Conservation (phyloP, 1,140 invertebrate species). For the Eupristina koningsbergeri region DNA sequence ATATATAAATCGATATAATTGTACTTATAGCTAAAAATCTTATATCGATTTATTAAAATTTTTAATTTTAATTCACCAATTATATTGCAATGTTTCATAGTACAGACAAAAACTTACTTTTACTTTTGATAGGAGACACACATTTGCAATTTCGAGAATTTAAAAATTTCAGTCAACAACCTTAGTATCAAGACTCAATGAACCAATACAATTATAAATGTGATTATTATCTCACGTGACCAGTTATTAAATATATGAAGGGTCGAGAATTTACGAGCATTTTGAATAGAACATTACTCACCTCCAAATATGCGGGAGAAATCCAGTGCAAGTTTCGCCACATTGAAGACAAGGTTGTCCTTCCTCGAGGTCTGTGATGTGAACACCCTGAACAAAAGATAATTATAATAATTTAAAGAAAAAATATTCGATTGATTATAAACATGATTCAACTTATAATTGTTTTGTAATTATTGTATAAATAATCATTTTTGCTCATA, state of each 20-base stretch:
- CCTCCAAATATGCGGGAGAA: slow-evolving; percentile 88
- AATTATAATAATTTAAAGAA: not conserved
- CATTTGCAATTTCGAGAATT: too few species aligned
- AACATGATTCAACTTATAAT: too few species aligned
- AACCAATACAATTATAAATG: not conserved
- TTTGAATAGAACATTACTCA: slow-evolving; percentile 69
- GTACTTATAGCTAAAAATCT: too few species aligned
- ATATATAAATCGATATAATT: too few species aligned
- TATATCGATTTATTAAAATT: too few species aligned
- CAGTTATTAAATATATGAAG: not conserved
- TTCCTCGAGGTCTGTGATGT: slow-evolving; percentile 87
- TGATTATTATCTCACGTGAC: not conserved
- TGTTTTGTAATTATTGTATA: too few species aligned
- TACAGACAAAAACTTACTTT: too few species aligned
- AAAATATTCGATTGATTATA: too few species aligned
- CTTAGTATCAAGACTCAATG: not conserved
- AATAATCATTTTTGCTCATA: too few species aligned
- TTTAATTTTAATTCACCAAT: too few species aligned
- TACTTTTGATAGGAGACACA: too few species aligned
- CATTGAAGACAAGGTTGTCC: slow-evolving; percentile 88
- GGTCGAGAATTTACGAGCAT: not conserved
- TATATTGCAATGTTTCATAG: too few species aligned
- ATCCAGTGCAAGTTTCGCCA: slow-evolving; percentile 85
- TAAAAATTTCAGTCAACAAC: not conserved
- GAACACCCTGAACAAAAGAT: slow-evolving; percentile 78